Conservation (phyloP, 2,113 vertebrate species). For the Tichodroma muraria region DNA sequence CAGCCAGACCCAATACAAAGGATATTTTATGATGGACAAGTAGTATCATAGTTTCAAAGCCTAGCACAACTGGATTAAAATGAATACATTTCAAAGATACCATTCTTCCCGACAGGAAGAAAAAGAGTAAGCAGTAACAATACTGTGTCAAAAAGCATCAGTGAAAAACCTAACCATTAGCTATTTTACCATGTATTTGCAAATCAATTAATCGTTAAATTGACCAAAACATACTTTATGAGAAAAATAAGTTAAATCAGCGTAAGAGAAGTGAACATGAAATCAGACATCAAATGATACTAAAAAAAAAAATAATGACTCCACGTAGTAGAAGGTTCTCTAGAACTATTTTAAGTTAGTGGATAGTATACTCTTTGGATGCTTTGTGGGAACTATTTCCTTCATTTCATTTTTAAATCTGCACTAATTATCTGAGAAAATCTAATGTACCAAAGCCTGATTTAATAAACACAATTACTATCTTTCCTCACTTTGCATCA, state of each 20-base stretch:
- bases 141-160: background rate
- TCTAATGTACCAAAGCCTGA: background rate
- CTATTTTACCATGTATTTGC: background rate
- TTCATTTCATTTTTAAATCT: background rate
- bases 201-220: background rate
- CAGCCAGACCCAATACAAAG: background rate
- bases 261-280: background rate
- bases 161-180: background rate
- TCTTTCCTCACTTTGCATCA: background rate
- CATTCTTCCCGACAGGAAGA: background rate
- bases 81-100: background rate
- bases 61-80: background rate
- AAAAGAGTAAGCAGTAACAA: background rate
- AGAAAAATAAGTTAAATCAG: background rate
- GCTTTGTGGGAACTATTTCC: background rate
- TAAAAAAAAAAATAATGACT: background rate
- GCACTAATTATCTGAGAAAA: slow-evolving; percentile 1
- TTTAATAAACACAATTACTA: slow-evolving; percentile 4
- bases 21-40: background rate
- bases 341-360: background rate
- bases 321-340: background rate
- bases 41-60: background rate
- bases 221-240: background rate
- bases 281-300: background rate
- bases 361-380: background rate